phyloP scores from a whole-genome alignment of 2,888 invertebrate genomes.

The Volucella inanis region DNA sequence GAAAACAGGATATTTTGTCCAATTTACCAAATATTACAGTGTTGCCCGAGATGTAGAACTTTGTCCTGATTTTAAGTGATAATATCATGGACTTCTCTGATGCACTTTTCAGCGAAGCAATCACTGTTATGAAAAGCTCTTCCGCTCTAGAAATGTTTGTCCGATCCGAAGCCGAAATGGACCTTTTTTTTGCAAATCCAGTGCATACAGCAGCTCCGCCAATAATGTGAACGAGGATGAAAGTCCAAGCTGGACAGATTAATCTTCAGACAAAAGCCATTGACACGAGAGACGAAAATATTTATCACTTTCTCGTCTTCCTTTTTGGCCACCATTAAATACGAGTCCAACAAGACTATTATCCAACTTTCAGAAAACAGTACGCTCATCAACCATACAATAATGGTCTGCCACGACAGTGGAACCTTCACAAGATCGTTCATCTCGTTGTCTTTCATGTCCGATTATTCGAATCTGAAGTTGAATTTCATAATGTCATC shows the following conservation, averaged over 20 bases:
- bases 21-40: slow-evolving; percentile 94
- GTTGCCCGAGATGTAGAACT: slow-evolving; percentile 94
- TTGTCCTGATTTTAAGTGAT: slow-evolving; percentile 93
- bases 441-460: slow-evolving; percentile 61
- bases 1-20: slow-evolving; percentile 94
- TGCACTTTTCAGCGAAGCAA: slow-evolving; percentile 92
- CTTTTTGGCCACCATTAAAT: no score
- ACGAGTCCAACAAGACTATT: slow-evolving; percentile 87
- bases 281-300: slow-evolving; percentile 55
- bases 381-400: slow-evolving; percentile 88
- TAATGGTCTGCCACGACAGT: slow-evolving; percentile 77
- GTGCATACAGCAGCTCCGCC: slow-evolving; percentile 93
- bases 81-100: slow-evolving; percentile 91
- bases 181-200: slow-evolving; percentile 91
- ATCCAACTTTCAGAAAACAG: slow-evolving; percentile 89
- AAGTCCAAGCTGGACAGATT: slow-evolving; percentile 87
- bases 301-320: slow-evolving; percentile 8
- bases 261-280: slow-evolving; percentile 76
- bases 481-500: slow-evolving; percentile 65
- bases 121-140: slow-evolving; percentile 90
- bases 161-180: slow-evolving; percentile 90
- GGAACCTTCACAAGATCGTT: slow-evolving; percentile 63
- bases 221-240: slow-evolving; percentile 91
- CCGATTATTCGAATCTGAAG: slow-evolving; percentile 58
- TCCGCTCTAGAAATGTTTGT: slow-evolving; percentile 90